A percentile compares a stretch with the other conserved stretches of the same genome.
Conservation (phyloP, 2,888 invertebrate species). For the Ochropleura leucogaster region DNA sequence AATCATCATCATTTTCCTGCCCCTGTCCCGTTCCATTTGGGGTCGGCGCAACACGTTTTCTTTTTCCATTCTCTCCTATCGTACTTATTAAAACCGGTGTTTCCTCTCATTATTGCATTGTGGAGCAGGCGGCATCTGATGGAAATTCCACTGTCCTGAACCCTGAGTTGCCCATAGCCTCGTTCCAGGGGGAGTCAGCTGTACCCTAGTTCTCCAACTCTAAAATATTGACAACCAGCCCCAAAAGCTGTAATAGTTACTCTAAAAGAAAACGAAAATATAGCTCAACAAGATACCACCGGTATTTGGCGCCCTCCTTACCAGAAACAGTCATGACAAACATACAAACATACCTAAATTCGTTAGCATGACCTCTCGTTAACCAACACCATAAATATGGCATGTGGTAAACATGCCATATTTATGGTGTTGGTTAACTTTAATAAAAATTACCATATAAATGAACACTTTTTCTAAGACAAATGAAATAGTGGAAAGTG, state of each 20-base stretch:
- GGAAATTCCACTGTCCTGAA: too few relatives aligned
- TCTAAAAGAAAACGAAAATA: constrained; percentile 13
- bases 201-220: background rate
- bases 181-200: too few relatives aligned
- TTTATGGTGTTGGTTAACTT: constrained; percentile 49
- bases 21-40: too few relatives aligned
- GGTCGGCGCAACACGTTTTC: too few relatives aligned
- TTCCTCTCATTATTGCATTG: too few relatives aligned
- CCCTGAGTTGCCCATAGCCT: too few relatives aligned
- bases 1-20: too few relatives aligned
- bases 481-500: constrained; percentile 48
- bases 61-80: too few relatives aligned
- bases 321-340: constrained; percentile 41
- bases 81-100: too few relatives aligned
- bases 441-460: constrained; percentile 60
- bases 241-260: background rate
- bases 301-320: constrained; percentile 43
- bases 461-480: constrained; percentile 44
- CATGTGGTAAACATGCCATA: constrained; percentile 47
- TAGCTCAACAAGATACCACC: constrained; percentile 1
- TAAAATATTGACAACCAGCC: background rate
- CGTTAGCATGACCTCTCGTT: constrained; percentile 50
- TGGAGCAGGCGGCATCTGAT: too few relatives aligned
- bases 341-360: constrained; percentile 31
- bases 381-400: constrained; percentile 45